phyloP scores from a whole-genome alignment of 1,140 invertebrate genomes.

The Pantala flavescens region DNA sequence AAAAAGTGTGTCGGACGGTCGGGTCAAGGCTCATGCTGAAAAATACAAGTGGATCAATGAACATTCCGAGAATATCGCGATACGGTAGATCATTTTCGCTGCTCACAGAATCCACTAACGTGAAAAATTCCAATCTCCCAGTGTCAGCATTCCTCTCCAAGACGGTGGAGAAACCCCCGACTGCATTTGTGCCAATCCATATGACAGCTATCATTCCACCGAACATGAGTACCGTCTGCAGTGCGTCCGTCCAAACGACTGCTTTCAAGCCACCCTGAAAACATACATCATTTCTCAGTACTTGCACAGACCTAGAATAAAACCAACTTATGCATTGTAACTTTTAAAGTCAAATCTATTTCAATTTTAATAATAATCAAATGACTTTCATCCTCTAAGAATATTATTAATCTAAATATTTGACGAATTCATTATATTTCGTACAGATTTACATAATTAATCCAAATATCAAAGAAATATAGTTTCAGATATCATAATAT shows the following conservation, averaged over 20 bases:
- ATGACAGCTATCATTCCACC: conserved; percentile 37
- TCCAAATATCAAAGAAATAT: no score
- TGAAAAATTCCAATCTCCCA: conserved; percentile 36
- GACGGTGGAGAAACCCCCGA: conserved; percentile 36
- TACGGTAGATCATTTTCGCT: not conserved
- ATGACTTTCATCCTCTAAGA: no score
- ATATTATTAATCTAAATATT: no score
- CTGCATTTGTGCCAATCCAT: conserved; percentile 35
- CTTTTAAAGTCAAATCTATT: no score
- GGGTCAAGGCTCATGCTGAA: conserved; percentile 39
- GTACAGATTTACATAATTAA: no score
- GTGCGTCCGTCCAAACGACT: conserved; percentile 75
- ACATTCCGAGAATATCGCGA: not conserved
- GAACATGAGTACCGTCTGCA: conserved; percentile 70
- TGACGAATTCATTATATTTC: no score
- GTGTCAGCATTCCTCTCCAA: conserved; percentile 31
- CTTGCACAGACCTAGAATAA: no score
- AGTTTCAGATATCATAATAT: no score
- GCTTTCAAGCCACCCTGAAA: conserved; percentile 45
- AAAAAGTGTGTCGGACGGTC: conserved; percentile 40
- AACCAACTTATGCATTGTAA: no score
- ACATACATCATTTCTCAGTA: no score
- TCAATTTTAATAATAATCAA: no score
- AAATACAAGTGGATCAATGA: not conserved
- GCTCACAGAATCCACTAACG: conserved; percentile 31